Base-by-base conservation (phyloP, 2,797 vertebrate genomes). In the Falco columbarius region DNA sequence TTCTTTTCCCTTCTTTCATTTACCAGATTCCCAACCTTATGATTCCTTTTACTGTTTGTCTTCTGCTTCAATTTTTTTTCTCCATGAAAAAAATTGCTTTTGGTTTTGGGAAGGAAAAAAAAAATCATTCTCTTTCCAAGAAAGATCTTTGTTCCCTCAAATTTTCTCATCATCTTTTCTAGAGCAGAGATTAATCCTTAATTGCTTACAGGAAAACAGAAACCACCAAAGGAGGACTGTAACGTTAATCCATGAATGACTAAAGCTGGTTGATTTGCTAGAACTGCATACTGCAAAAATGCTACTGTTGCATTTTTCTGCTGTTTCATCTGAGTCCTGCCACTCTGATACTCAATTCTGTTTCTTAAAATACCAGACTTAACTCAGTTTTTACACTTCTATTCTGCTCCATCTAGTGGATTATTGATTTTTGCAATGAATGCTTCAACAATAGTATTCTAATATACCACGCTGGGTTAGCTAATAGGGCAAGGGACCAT, bases 371-470 rank as follows among this genome's bases (percentile, higher is more conserved):
- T 30, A 88, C 38, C 82, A 88, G n/a, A 29, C 51, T 89, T 90
- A 86, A 77, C 87, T 94, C 77, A 66, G 71, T 73, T 97, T 95
- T 96, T 93, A 92, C 62, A 86, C 86, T 96, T 97, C 95, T 63
- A 93, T 72, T 94, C 96, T 97, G 96, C 96, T 97, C 97, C 97
- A 97, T 97, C 97, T 97, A 97, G 95, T 97, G 97, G 97, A 98
- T 93, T 75, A 89, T 93, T 94, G 92, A 90, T 92, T 92, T 97
- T 86, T 93, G 91, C 96, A 97, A 89, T 62, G 79, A 70, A 51
- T 59, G 58, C 63, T 95, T 77, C 93, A 89, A 92, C 62, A n/a
- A 87, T 19, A 87, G 76, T 75, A 86, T 88, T 82, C 58, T 80
- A 86, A 81, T 96, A 91, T 4, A 47, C 30, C 55, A 51, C 24